phyloP scores from a whole-genome alignment of 2,888 invertebrate species.

The Tryphoninae sp. region DNA sequence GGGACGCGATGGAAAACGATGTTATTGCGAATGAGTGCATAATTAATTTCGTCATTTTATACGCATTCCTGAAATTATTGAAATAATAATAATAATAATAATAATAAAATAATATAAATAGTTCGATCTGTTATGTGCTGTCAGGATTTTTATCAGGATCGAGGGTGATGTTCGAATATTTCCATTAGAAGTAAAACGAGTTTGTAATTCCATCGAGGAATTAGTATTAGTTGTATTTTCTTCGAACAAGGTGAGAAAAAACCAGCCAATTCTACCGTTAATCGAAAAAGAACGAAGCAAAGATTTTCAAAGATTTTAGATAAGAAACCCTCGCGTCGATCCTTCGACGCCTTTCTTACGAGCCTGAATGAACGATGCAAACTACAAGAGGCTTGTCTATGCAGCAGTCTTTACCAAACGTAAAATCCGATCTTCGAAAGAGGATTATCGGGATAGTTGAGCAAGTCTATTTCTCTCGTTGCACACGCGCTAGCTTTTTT shows the following conservation, averaged over 20 bases:
- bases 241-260: background rate
- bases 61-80: constrained; percentile 21
- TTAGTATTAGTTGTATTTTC: background rate
- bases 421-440: constrained; percentile 59
- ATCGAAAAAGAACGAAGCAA: constrained; percentile 29
- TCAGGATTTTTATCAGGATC: too few species aligned
- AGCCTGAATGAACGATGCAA: constrained; percentile 44
- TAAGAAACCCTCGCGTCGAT: constrained; percentile 41
- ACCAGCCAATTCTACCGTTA: background rate
- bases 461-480: constrained; percentile 31
- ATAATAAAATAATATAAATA: too few species aligned
- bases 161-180: too few species aligned
- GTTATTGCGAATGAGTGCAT: constrained; percentile 21
- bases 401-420: background rate
- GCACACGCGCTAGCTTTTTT: constrained; percentile 15
- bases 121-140: too few species aligned
- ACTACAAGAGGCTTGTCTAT: constrained; percentile 10
- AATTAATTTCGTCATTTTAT: constrained; percentile 15
- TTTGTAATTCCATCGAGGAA: background rate
- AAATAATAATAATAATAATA: too few species aligned
- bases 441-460: constrained; percentile 53
- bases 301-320: constrained; percentile 44
- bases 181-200: too few species aligned
- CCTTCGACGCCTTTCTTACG: constrained; percentile 25
- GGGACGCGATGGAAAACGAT: constrained; percentile 3